Evolutionary conservation across 1,140 invertebrate genomes (phyloP), one percentile per base, ranked within the genome.

Genomic region (Atopsyche davidsoni): DNA sequence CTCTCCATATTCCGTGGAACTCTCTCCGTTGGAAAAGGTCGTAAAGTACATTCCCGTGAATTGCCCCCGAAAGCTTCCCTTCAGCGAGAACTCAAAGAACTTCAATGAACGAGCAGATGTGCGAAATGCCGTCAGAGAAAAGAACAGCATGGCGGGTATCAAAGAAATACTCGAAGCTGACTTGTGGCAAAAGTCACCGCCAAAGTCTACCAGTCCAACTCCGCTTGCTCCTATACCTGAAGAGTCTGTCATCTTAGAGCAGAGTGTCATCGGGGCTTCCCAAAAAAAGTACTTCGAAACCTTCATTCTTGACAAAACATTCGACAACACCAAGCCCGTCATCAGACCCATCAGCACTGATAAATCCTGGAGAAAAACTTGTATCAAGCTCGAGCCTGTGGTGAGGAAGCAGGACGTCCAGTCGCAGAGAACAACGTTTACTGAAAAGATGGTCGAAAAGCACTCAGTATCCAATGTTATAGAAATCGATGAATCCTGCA

Each of bases 141-240:
- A 49, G 23, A 59, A 59, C 31, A 42, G 31, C 34, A n/a, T 9
- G 2, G 21, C n/a, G 21, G 41, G 35, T 9, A 51, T 45, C 10
- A 53, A 57, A 25, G 36, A 16, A 24, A 46, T 59, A 4, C 46
- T 58, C 18, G 66, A 70, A 44, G 58, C 59, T 16, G 65, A 63
- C 43, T 40, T 60, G 9, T 71, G 67, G 65, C 61, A 66, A 17
- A 64, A 58, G 49, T 69, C 70, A 4, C 72, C 69, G 9, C 65
- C 65, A 1, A 39, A 64, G 34, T 67, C 72, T 3, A 48, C 66
- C 19, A 70, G 43, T 46, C 51, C 68, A 0, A 67, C 67, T 16
- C 66, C 70, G 13, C 53, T 75, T 4, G 66, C 70, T 18, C 67
- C 69, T 2, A 75, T 75, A 32, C 69, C 72, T 11, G 70, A 75